Evolutionary conservation across 2,113 vertebrate species (phyloP).

Genomic region (Oryzias woworae): DNA sequence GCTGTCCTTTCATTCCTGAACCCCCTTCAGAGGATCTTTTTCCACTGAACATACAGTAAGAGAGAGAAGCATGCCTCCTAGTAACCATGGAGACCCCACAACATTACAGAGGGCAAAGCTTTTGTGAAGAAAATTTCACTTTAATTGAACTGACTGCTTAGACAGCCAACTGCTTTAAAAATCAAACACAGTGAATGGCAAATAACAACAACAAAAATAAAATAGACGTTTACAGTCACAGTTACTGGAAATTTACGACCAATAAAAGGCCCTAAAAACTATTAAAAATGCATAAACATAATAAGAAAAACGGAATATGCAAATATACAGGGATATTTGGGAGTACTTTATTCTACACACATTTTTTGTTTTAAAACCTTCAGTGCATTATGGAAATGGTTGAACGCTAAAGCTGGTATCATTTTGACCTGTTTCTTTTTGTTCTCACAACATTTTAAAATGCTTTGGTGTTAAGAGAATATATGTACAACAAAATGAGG

Average conservation of each 20-base stretch:
- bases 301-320: too few relatives aligned
- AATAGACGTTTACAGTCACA: not conserved
- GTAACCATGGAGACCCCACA: conserved; percentile 57
- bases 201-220: conserved; percentile 11
- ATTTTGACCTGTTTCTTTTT: too few relatives aligned
- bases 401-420: too few relatives aligned
- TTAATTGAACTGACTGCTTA: conserved; percentile 17
- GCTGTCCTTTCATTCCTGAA: conserved; percentile 24
- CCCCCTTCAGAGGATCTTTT: conserved; percentile 16
- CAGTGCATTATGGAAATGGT: too few relatives aligned
- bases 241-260: not conserved
- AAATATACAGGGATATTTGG: too few relatives aligned
- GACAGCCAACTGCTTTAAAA: conserved; percentile 5
- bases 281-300: too few relatives aligned
- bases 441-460: too few relatives aligned
- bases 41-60: conserved; percentile 4
- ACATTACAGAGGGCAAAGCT: conserved; percentile 34
- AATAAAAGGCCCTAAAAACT: too few relatives aligned
- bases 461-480: too few relatives aligned
- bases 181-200: conserved; percentile 1
- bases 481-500: too few relatives aligned
- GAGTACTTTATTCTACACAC: too few relatives aligned
- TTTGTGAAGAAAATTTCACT: conserved; percentile 24
- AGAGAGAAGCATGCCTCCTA: conserved; percentile 26
- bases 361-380: too few relatives aligned